A percentile compares a stretch with the other conserved stretches of the same genome.
Conservation (phyloP, 2,113 vertebrate species). For the Verasper variegatus region DNA sequence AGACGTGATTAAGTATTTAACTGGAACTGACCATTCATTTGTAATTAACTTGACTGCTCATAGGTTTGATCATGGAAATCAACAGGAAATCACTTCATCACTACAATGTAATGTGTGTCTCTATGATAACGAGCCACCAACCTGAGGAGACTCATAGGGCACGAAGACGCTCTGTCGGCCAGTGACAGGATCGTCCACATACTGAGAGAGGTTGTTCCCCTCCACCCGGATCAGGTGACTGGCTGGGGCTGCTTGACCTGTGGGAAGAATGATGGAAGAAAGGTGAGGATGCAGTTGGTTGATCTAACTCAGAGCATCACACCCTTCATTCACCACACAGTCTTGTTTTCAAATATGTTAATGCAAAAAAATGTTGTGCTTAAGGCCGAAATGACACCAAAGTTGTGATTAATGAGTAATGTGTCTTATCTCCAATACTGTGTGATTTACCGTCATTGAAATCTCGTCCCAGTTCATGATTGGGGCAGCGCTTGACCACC, state of each 20-base stretch:
- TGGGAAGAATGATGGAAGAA: slow-evolving; percentile 47
- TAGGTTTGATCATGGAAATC: not conserved
- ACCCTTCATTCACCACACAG: too few relatives aligned
- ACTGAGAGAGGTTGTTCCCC: slow-evolving; percentile 94
- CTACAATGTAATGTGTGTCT: not conserved
- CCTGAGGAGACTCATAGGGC: slow-evolving; percentile 96
- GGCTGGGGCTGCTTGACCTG: slow-evolving; percentile 93
- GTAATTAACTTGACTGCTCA: not conserved
- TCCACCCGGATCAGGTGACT: slow-evolving; percentile 97
- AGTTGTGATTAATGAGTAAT: not conserved
- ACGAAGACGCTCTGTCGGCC: slow-evolving; percentile 95
- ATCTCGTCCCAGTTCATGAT: slow-evolving; percentile 95
- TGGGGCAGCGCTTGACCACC: slow-evolving; percentile 97
- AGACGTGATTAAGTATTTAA: slow-evolving; percentile 10
- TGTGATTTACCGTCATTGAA: slow-evolving; percentile 91
- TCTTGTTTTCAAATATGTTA: not conserved
- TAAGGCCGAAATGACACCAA: not conserved
- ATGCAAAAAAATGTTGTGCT: not conserved
- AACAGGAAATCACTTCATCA: not conserved
- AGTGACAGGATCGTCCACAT: slow-evolving; percentile 94
- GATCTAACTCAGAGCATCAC: not conserved
- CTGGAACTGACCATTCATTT: not conserved
- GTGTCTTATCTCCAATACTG: not conserved
- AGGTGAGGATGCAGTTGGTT: not conserved
- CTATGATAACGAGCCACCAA: slow-evolving; percentile 65